Base-by-base conservation (phyloP, 2,888 invertebrate species). In the Philaethria dido region DNA sequence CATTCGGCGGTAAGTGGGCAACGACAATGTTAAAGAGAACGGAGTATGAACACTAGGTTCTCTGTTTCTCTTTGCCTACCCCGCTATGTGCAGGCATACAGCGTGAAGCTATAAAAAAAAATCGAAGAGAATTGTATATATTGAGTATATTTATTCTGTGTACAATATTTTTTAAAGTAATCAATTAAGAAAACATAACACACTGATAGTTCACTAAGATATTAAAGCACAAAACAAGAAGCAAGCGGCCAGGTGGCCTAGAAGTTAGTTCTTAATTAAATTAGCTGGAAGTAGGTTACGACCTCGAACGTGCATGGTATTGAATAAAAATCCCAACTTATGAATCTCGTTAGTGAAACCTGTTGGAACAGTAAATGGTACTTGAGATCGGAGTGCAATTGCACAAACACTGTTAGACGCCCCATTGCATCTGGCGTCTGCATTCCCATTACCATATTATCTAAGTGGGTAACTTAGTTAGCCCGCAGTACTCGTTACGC, bases 251-350 rank as follows among this genome's bases (percentile, higher is more conserved):
- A 68, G 66, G 65, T 66, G 63, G 45, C 52, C 57, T 63, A 59
- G 48, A 63, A 67, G 63, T 47, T 60, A 22, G 16, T 64, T 50
- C 52, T 68, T 70, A 66, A 70, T 70, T 70, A 63, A 70, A 70
- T 68, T 70, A 63, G 60, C 70, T 62, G 55, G n/a, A 70, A 70
- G 62, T 70, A 50, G 70, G 68, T 65, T 63, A 70, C 44, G 65
- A 60, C 60, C 59, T 61, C 50, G 63, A 68, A 61, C 55, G 67
- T 61, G 59, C 69, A 59, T 61, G 54, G 57, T 67, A 71, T 71
- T 69, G 68, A 73, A 70, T 69, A 70, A 72, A 72, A 73, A 68
- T 71, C 69, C 65, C 57, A 72, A 66, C 65, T 70, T 69, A 69
- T 61, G 68, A 52, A 63, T 66, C 66, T 69, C 72, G 65, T 69